These are phyloP conservation scores for Dorcus parallelipipedus DNA, from an alignment of 2,888 invertebrate genomes.

Conservation along the genomic window DNA sequence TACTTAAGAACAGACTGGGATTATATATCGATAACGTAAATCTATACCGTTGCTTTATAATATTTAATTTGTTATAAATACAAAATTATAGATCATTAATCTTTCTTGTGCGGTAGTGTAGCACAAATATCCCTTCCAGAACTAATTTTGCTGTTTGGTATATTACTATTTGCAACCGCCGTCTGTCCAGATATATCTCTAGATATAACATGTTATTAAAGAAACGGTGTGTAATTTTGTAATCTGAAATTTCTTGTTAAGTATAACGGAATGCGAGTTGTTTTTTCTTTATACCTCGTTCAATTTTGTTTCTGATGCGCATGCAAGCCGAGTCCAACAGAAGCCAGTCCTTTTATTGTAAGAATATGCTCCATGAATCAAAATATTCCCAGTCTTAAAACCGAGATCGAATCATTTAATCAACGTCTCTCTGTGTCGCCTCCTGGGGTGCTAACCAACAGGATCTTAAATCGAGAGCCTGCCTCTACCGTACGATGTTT, in stretches of 20 bases:
- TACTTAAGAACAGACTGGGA: no score
- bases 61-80: no score
- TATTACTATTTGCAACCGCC: constrained; percentile 7
- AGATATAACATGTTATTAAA: constrained; percentile 17
- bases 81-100: not conserved
- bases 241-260: constrained; percentile 15
- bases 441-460: constrained; percentile 40
- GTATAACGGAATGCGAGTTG: constrained; percentile 18
- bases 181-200: constrained; percentile 11
- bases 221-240: constrained; percentile 16
- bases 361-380: constrained; percentile 43
- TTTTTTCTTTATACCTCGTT: constrained; percentile 11
- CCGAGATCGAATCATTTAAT: constrained; percentile 49
- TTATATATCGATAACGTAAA: no score
- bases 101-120: constrained; percentile 8
- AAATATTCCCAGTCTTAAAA: constrained; percentile 42
- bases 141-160: constrained; percentile 14
- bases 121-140: constrained; percentile 10
- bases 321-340: constrained; percentile 28
- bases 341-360: constrained; percentile 42
- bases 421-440: constrained; percentile 47
- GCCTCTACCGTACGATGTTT: constrained; percentile 23
- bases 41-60: no score
- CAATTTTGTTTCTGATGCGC: constrained; percentile 10
- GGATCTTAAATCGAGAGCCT: constrained; percentile 22